Evolutionary conservation across 2,888 invertebrate species (phyloP), one percentile per base, ranked within the genome.

Genomic region (Erannis defoliaria): DNA sequence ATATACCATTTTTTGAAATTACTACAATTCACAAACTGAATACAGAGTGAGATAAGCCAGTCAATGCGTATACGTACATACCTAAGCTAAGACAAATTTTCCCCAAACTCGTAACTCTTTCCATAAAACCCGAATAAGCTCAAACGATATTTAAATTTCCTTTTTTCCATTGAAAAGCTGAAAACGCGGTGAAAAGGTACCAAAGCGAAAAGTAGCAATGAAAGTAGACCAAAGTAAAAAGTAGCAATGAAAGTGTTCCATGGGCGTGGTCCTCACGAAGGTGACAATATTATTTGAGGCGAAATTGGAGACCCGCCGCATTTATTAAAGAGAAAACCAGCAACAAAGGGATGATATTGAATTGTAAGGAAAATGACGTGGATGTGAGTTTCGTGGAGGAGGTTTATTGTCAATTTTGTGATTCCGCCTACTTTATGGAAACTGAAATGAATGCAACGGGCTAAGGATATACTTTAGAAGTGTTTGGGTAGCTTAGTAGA

Each of bases 331-430:
- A 85, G 88, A 89, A 87, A 89, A 89, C 90, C 89, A 85, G 86
- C 90, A 89, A 92, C 92, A 92, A 91, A 92, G 90, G 91, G 86
- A 88, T 88, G 78, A 90, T 92, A 92, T 92, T 92, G 92, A 91
- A 91, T 91, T 89, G 91, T 89, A 86, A 87, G 86, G 84, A 81
- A 84, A 81, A 70, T 74, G 56, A 56, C 76, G 35, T 6, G 65
- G 80, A 86, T 63, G 54, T 10, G 56, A 19, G 5, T 21, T 5
- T 6, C 8, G 10, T 60, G 79, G 83, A 87, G 77, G 59, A 56
- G 85, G 64, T 33, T 33, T 33, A 6, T 26, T 6, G 26, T 26
- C 14, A 37, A 37, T 6, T 6, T 16, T 16, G 14, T n/a, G 33
- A 10, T 8, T 1, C 1, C 10, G 10, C 10, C 33, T 33, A 10